A percentile compares a stretch with the other conserved stretches of the same genome.
phyloP scores from a whole-genome alignment of 2,797 vertebrate genomes.

The Oreonectes daqikongensis region DNA sequence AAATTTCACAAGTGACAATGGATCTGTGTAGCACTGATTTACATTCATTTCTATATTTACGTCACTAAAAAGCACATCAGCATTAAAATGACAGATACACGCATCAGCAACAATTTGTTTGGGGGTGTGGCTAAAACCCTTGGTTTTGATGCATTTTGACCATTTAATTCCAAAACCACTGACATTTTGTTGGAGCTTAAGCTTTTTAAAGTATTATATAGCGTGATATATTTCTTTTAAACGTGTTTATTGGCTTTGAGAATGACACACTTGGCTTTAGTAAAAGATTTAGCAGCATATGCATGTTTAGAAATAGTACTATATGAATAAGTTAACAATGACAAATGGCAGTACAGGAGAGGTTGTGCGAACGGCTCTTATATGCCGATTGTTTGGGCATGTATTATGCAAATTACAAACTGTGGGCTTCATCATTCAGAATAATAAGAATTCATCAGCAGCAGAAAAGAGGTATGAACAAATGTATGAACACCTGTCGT shows the following conservation, averaged over 20 bases:
- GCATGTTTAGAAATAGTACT: background rate
- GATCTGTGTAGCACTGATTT: background rate
- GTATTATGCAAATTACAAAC: background rate
- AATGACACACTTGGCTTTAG: background rate
- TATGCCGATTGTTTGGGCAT: background rate
- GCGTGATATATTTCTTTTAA: too few relatives aligned
- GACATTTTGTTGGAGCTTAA: too few relatives aligned
- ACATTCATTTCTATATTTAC: background rate
- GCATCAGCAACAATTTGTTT: too few relatives aligned
- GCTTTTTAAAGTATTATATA: too few relatives aligned
- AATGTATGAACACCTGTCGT: background rate
- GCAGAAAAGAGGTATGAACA: background rate
- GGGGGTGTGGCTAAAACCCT: too few relatives aligned
- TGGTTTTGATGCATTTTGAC: too few relatives aligned
- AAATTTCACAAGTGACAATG: slow-evolving; percentile 24
- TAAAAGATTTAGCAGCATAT: background rate
- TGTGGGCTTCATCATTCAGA: background rate
- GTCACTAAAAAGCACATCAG: background rate
- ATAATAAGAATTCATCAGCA: background rate
- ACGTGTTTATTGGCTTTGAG: background rate
- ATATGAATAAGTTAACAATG: too few relatives aligned
- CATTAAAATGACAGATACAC: background rate
- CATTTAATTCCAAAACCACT: too few relatives aligned
- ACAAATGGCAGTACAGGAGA: background rate
- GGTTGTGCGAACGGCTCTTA: background rate